Conservation (phyloP, 2,888 invertebrate genomes). For the Mimachlamys varia region DNA sequence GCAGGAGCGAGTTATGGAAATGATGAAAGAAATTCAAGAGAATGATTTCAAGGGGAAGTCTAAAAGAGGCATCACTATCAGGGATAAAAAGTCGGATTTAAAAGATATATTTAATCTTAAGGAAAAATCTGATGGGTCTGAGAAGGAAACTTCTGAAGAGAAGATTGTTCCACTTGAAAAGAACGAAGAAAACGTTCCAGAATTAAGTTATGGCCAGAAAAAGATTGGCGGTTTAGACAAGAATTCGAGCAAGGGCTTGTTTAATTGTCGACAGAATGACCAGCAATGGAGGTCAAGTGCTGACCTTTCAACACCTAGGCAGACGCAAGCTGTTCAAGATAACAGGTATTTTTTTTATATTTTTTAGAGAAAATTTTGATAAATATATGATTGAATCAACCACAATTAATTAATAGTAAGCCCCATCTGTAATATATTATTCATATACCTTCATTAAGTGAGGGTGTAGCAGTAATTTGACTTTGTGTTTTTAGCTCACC, state of each 20-base stretch:
- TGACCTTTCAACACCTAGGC: not conserved
- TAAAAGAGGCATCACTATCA: not conserved
- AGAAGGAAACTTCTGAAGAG: not conserved
- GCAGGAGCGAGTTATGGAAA: not conserved
- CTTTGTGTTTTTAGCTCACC: no score
- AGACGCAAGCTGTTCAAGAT: not conserved
- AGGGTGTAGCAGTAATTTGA: no score
- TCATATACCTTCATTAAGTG: no score
- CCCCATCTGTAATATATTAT: no score
- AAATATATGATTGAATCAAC: no score
- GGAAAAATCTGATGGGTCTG: not conserved
- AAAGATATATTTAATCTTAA: not conserved
- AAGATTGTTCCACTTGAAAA: not conserved
- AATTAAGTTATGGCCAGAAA: not conserved
- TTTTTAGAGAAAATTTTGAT: no score
- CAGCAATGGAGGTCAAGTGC: not conserved
- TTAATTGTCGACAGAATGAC: not conserved
- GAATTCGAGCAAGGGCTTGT: not conserved
- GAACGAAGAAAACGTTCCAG: not conserved
- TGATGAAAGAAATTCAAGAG: not conserved
- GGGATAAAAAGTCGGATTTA: not conserved
- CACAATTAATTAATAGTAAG: no score
- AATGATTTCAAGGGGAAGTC: constrained; percentile 5
- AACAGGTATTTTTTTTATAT: not conserved
- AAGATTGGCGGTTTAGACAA: not conserved